These are phyloP conservation scores for Eubucco bourcierii DNA, from an alignment of 2,113 vertebrate species.

Conservation along the genomic window DNA sequence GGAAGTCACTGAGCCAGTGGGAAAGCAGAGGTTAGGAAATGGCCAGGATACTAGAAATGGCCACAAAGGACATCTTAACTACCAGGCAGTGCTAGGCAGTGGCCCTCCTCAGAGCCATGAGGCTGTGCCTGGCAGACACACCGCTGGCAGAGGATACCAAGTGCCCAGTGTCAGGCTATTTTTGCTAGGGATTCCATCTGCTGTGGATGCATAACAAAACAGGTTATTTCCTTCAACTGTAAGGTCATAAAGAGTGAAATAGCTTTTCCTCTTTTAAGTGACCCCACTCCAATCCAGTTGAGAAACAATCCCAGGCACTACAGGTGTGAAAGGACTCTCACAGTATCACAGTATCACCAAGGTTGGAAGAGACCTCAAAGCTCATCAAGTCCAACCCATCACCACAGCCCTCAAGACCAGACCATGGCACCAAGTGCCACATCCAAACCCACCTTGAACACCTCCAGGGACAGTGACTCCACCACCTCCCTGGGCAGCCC, in stretches of 20 bases:
- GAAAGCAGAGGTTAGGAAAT: not conserved
- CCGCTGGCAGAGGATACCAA: not conserved
- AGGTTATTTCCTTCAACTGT: not conserved
- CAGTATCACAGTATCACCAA: too few relatives aligned
- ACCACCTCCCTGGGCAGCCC: too few relatives aligned
- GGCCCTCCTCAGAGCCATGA: not conserved
- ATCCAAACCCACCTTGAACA: too few relatives aligned
- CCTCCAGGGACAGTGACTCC: too few relatives aligned
- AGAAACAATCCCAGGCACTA: not conserved
- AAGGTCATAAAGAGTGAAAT: constrained; percentile 6
- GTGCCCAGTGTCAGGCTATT: accelerated
- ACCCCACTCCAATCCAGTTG: not conserved
- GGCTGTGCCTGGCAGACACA: not conserved
- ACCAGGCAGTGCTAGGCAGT: not conserved
- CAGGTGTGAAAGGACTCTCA: not conserved
- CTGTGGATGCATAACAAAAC: not conserved
- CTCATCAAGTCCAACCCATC: too few relatives aligned
- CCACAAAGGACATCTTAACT: too few relatives aligned
- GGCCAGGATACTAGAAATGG: not conserved
- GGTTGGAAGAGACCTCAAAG: too few relatives aligned
- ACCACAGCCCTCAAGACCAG: too few relatives aligned
- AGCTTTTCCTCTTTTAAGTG: not conserved
- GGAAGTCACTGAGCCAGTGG: not conserved
- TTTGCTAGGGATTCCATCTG: not conserved
- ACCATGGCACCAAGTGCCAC: too few relatives aligned